These are phyloP conservation scores for Myotis davidii DNA, from an alignment of 2,113 vertebrate species.

Conservation along the genomic window DNA sequence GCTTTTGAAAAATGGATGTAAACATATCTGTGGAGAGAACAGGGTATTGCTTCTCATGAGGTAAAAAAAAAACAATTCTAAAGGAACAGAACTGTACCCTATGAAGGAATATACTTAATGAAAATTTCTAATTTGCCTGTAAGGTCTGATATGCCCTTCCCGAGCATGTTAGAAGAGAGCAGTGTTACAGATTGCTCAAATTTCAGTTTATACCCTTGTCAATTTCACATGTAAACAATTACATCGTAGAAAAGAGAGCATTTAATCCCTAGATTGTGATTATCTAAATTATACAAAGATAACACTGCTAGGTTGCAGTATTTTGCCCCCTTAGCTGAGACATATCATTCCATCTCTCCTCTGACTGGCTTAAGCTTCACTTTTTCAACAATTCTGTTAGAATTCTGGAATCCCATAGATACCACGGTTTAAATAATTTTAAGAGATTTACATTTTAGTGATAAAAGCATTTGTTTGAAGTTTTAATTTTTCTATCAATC, in stretches of 20 bases:
- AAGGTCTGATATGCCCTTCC: background rate
- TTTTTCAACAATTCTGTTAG: background rate
- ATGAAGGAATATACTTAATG: background rate
- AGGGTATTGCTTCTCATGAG: background rate
- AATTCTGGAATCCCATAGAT: background rate
- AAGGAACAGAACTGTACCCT: background rate
- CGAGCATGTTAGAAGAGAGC: background rate
- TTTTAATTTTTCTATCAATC: background rate
- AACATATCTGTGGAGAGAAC: background rate
- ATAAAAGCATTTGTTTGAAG: background rate
- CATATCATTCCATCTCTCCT: background rate
- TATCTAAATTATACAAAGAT: background rate
- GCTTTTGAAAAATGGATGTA: background rate
- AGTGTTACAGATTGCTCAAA: background rate
- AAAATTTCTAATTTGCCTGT: background rate
- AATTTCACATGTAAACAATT: background rate
- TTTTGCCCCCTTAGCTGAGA: background rate
- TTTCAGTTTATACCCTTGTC: accelerated
- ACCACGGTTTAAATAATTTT: background rate
- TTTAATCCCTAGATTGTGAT: background rate
- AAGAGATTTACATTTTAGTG: background rate
- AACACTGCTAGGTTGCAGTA: accelerated
- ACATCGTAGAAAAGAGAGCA: background rate
- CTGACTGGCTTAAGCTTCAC: background rate
- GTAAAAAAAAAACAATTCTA: background rate